Evolutionary conservation across 2,113 vertebrate genomes (phyloP).

Genomic region (Climacteris rufus): DNA sequence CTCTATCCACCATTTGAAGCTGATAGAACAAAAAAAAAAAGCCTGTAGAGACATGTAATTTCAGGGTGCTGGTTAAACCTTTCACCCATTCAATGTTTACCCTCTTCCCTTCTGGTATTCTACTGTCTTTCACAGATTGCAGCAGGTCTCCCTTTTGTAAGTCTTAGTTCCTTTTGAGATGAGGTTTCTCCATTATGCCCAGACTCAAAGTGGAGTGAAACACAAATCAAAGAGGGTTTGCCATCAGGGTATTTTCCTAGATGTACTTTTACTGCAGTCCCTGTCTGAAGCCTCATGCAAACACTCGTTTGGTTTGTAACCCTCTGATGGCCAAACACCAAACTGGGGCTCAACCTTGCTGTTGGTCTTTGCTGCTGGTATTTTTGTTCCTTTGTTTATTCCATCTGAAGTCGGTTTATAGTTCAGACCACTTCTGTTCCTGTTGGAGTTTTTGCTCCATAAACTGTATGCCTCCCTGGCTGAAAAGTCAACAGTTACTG

Average conservation of each 20-base stretch:
- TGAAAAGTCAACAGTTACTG: slow-evolving; percentile 51
- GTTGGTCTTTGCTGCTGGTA: background rate
- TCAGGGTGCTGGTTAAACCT: background rate
- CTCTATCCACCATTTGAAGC: background rate
- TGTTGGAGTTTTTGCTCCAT: slow-evolving; percentile 27
- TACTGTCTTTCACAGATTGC: background rate
- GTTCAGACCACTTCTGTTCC: slow-evolving; percentile 11
- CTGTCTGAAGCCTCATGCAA: background rate
- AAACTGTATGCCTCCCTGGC: slow-evolving; percentile 14
- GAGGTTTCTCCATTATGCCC: background rate
- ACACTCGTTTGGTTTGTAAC: background rate
- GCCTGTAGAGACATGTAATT: background rate
- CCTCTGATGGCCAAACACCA: background rate
- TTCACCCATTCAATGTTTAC: background rate
- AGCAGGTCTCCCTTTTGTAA: background rate
- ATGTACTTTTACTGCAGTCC: background rate
- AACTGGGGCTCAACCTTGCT: background rate
- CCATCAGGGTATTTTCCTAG: background rate
- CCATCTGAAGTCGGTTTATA: background rate
- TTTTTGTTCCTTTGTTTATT: slow-evolving; percentile 30
- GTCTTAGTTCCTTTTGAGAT: background rate
- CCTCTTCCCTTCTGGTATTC: background rate
- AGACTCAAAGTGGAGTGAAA: background rate
- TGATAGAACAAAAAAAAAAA: background rate
- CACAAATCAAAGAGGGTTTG: background rate